Conservation (phyloP, 2,797 vertebrate species). For the Dipus sagitta region DNA sequence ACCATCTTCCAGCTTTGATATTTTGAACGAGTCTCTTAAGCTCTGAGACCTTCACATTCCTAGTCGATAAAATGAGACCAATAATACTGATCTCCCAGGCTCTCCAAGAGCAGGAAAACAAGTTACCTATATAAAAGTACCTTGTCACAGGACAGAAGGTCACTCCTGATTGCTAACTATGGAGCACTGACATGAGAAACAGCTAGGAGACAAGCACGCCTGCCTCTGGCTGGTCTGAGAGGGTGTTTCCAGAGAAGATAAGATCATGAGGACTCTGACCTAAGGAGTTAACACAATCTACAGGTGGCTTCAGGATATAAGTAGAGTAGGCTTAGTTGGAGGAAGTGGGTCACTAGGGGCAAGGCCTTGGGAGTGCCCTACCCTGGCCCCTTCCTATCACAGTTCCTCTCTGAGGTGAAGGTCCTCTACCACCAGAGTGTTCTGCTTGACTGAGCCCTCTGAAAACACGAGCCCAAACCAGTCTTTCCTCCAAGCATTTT, state of each 20-base stretch:
- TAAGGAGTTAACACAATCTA: background rate
- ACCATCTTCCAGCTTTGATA: background rate
- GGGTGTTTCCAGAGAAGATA: background rate
- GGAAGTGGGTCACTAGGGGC: too few species aligned
- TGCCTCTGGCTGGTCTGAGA: background rate
- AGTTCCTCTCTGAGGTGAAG: too few species aligned
- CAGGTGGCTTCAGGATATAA: background rate
- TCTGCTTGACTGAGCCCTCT: too few species aligned
- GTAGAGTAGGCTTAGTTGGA: background rate
- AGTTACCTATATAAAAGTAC: background rate
- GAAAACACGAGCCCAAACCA: background rate
- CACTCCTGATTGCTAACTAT: background rate
- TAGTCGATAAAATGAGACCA: constrained; percentile 11
- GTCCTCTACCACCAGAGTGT: background rate
- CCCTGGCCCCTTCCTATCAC: too few species aligned
- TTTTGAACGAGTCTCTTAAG: constrained; percentile 8
- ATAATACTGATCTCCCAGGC: background rate
- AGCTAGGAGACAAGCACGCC: background rate
- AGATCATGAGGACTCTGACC: background rate
- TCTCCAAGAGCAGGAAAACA: background rate
- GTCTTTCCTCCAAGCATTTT: background rate
- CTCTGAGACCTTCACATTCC: background rate
- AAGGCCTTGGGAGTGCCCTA: too few species aligned
- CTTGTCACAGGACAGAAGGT: background rate
- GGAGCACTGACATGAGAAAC: background rate